Base-by-base conservation (phyloP, 2,888 invertebrate species). In the Poecilus cupreus region DNA sequence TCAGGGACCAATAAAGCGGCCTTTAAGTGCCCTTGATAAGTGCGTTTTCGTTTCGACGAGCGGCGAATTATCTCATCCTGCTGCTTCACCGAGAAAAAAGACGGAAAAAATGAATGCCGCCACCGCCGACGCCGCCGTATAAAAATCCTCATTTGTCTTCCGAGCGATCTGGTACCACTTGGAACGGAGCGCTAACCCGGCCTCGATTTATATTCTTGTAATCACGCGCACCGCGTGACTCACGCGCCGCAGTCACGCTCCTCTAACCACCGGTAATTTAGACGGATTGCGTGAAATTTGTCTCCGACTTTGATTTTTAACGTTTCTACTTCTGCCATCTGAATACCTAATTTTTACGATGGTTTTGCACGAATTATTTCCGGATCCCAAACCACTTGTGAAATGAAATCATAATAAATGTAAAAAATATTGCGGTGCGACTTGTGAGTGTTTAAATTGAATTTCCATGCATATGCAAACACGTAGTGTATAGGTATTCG, bases 1-100 rank as follows among this genome's bases (percentile, higher is more conserved):
- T 89, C 87, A 87, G 89, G 89, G 89, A 88, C 87, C 87, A 88
- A 89, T 89, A 89, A 89, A 89, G 88, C 87, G 84, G 87, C 87
- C 87, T 88, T 88, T 88, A 88, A 89, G 88, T 88, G 89, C 88
- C 88, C 87, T 87, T 88, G 88, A 88, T 88, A 88, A 88, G 88
- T 87, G 88, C 86, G 64, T 86, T 85, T 86, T 85, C 85, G 85
- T 86, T 85, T 85, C 86, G 84, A 43, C 72, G 72, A 72, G 1
- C 13, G 24, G 24, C 60, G 26, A 87, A 88, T 16, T 49, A 32
- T 49, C 24, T 77, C 24, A 77, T 76, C 60, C 22, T 20, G 11
- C 20, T 26, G 24, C 5, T 13, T 22, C 46, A 13, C 16, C 5
- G 43, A 72, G 20, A 16, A 72, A 72, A 72, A 72, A 72, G 24